Evolutionary conservation across 1,140 invertebrate species (phyloP).

Genomic region (Scaptomyza pallida): DNA sequence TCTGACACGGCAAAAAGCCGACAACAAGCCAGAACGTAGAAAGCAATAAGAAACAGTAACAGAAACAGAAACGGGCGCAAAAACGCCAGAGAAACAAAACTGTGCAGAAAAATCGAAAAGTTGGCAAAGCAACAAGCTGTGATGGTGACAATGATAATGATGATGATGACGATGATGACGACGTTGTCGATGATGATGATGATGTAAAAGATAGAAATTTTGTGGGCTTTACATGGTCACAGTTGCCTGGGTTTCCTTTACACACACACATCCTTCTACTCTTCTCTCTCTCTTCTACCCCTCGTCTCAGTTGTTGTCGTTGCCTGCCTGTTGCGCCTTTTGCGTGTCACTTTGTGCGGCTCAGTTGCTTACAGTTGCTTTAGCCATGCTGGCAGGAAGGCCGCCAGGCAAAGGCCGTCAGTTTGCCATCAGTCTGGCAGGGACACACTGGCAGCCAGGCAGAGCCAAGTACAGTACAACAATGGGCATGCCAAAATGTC

Average conservation of each 20-base stretch:
- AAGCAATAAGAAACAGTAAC: conserved; percentile 5
- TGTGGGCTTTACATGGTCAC: conserved; percentile 44
- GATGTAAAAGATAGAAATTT: conserved; percentile 41
- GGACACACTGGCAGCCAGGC: not conserved
- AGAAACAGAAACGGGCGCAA: too few species aligned
- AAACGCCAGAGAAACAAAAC: conserved; percentile 12
- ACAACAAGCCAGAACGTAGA: not conserved
- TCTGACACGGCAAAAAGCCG: conserved; percentile 16
- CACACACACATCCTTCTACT: conserved; percentile 5
- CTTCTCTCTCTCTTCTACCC: conserved; percentile 8
- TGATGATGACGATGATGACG: conserved; percentile 51
- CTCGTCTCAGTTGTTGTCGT: too few species aligned
- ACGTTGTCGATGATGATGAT: conserved; percentile 64
- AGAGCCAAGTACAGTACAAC: conserved; percentile 30
- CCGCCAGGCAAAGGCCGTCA: not conserved
- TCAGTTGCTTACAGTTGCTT: conserved; percentile 63
- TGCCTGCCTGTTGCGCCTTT: conserved; percentile 75
- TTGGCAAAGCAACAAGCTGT: conserved; percentile 79
- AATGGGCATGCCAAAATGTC: conserved; percentile 74
- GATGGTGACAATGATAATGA: conserved; percentile 51
- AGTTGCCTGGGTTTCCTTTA: conserved; percentile 28
- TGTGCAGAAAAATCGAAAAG: conserved; percentile 51
- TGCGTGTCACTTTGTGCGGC: conserved; percentile 59
- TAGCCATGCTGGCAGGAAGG: not conserved
- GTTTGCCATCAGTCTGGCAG: conserved; percentile 9